phyloP scores from a whole-genome alignment of 2,888 invertebrate genomes.

The Sesamia inferens region DNA sequence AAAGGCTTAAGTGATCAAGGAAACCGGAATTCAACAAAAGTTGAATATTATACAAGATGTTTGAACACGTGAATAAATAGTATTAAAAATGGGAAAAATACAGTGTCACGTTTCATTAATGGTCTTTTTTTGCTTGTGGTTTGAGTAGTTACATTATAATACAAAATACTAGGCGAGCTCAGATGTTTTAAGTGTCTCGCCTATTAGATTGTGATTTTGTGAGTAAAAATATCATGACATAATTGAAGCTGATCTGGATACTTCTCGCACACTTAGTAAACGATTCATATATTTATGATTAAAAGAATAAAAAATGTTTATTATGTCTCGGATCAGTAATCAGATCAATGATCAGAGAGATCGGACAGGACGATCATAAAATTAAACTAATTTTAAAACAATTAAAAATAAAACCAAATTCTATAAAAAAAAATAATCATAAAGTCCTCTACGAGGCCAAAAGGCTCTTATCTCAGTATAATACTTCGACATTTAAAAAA shows the following conservation, averaged over 20 bases:
- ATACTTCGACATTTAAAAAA: too few relatives aligned
- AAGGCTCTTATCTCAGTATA: too few relatives aligned
- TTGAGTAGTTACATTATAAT: background rate
- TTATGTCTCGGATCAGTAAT: too few relatives aligned
- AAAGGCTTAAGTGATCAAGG: slow-evolving; percentile 5
- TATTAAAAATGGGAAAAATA: background rate
- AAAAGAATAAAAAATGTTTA: too few relatives aligned
- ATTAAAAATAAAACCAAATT: too few relatives aligned
- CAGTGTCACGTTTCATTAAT: background rate
- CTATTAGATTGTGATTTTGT: too few relatives aligned
- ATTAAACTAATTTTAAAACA: too few relatives aligned
- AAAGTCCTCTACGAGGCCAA: too few relatives aligned
- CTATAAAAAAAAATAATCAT: too few relatives aligned
- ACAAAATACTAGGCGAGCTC: background rate
- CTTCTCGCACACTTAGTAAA: background rate
- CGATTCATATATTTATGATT: too few relatives aligned
- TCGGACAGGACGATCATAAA: too few relatives aligned
- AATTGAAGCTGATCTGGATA: background rate
- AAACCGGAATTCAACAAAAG: slow-evolving; percentile 26
- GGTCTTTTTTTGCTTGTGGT: background rate
- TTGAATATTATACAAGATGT: slow-evolving; percentile 9
- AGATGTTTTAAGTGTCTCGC: background rate
- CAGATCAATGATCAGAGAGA: too few relatives aligned
- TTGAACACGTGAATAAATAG: slow-evolving; percentile 12
- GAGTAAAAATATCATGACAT: slow-evolving; percentile 13